Evolutionary conservation across 2,113 vertebrate species (phyloP).

Genomic region (Murina feae): DNA sequence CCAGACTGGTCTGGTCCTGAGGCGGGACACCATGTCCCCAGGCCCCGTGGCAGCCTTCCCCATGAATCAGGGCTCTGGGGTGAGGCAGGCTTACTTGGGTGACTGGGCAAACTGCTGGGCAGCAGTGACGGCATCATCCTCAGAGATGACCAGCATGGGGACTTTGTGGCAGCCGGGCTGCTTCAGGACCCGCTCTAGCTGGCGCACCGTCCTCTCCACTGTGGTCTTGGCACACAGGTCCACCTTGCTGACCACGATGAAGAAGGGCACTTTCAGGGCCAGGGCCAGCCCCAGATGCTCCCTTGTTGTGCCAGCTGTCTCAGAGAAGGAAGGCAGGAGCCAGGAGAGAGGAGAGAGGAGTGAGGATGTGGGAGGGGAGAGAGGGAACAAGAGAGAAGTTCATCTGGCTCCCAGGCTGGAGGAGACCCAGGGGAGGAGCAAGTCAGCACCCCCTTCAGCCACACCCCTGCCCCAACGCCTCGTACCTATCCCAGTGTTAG

Average conservation of each 20-base stretch:
- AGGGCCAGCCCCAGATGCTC: slow-evolving; percentile 97
- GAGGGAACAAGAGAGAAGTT: neutral
- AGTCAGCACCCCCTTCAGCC: neutral
- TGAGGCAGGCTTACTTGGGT: slow-evolving; percentile 86
- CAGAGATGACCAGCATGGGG: slow-evolving; percentile 89
- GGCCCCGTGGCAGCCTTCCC: neutral
- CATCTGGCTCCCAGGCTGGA: neutral
- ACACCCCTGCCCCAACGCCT: neutral
- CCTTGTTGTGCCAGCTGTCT: slow-evolving; percentile 92
- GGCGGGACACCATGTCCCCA: neutral
- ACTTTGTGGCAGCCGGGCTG: slow-evolving; percentile 98
- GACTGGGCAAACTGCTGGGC: slow-evolving; percentile 97
- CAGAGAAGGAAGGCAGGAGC: slow-evolving; percentile 50
- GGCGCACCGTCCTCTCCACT: slow-evolving; percentile 94
- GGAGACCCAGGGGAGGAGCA: neutral
- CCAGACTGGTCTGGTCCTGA: neutral
- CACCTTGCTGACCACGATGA: slow-evolving; percentile 97
- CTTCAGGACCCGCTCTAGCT: slow-evolving; percentile 94
- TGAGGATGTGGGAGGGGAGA: neutral
- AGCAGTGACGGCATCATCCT: slow-evolving; percentile 95
- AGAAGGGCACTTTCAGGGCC: slow-evolving; percentile 98
- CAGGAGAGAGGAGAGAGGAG: neutral
- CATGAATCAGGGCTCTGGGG: neutral
- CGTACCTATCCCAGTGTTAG: slow-evolving; percentile 97
- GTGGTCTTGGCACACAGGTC: slow-evolving; percentile 93